Evolutionary conservation across 2,797 vertebrate genomes (phyloP), one percentile per base, ranked within the genome.

Genomic region (Mus minutoides): DNA sequence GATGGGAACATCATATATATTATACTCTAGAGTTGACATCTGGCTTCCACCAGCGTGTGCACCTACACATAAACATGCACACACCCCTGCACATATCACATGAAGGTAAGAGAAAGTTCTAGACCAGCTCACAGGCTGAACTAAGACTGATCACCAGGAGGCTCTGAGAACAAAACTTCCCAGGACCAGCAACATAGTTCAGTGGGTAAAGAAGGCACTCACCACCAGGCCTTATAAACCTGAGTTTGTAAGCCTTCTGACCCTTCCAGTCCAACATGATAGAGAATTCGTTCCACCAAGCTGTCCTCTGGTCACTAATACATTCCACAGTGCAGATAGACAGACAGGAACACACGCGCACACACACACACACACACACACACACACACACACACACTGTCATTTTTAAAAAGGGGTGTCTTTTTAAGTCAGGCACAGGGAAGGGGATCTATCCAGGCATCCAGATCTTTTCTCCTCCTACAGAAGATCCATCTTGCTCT

Each of bases 91-190:
- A 69, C 31, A 16, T n/a, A 69, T 17, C 76, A 49, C 46, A 49
- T 49, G 46, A 49, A 49, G 46, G 46, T 49, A 22, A 97, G 43
- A 94, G 54, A 34, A 93, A 78, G 31, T 78, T 92, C 40, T 46
- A 13, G 78, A 54, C 34, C 69, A 77, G 13, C 49, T 19, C 34
- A 37, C 77, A 24, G 88, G 85, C 37, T 89, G 37, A 49, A 82
- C n/a, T 16, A 79, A 64, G 29, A 91, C 82, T 73, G 77, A 67
- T 31, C 37, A 58, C 26, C 37, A 46, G 17, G n/a, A 37, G 14
- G 31, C 67, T 64, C 31, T 71, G 24, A 54, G 49, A 58, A 17
- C 52, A 43, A 75, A 3, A 67, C 7, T 19, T 34, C 60, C 7
- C 29, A 7, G 29, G 29, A 19, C 83, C 40, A 46, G 3, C 43